Evolutionary conservation across 2,888 invertebrate genomes (phyloP).

Genomic region (Laothoe populi): DNA sequence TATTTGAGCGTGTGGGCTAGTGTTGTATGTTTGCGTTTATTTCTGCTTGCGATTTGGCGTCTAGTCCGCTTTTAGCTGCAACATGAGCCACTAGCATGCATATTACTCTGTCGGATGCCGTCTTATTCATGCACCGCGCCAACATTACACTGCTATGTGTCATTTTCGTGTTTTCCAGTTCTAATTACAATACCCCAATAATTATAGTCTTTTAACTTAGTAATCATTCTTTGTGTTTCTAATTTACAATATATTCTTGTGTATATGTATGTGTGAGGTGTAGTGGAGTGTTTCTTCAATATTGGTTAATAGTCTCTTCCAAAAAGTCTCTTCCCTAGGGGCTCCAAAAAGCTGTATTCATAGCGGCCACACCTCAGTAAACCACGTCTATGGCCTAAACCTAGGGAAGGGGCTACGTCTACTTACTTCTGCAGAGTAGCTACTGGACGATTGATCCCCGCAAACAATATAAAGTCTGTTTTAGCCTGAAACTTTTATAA

Average conservation of each 20-base stretch:
- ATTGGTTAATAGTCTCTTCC: too few species aligned
- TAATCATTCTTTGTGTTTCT: neutral
- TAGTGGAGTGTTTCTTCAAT: too few species aligned
- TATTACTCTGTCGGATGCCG: conserved; percentile 40
- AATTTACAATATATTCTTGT: neutral
- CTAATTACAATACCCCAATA: neutral
- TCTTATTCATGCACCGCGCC: conserved; percentile 62
- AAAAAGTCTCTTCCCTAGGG: too few species aligned
- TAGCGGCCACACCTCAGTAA: too few species aligned
- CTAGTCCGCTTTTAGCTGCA: conserved; percentile 75
- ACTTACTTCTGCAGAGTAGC: too few species aligned
- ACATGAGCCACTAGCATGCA: conserved; percentile 65
- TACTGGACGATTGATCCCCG: too few species aligned
- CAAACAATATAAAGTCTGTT: too few species aligned
- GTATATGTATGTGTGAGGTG: too few species aligned
- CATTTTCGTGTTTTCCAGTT: neutral
- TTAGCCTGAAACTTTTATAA: too few species aligned
- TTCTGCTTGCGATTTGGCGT: conserved; percentile 67
- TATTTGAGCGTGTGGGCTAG: conserved; percentile 51
- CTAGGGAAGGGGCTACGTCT: too few species aligned
- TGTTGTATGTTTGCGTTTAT: conserved; percentile 72
- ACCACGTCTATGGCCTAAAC: too few species aligned
- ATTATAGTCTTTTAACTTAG: neutral
- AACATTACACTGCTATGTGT: conserved; percentile 49
- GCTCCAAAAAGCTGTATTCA: too few species aligned